Percentiles rank a stretch among this genome's conserved stretches.
Evolutionary conservation across 2,797 vertebrate genomes (phyloP).

Genomic region (Ateles fusciceps): DNA sequence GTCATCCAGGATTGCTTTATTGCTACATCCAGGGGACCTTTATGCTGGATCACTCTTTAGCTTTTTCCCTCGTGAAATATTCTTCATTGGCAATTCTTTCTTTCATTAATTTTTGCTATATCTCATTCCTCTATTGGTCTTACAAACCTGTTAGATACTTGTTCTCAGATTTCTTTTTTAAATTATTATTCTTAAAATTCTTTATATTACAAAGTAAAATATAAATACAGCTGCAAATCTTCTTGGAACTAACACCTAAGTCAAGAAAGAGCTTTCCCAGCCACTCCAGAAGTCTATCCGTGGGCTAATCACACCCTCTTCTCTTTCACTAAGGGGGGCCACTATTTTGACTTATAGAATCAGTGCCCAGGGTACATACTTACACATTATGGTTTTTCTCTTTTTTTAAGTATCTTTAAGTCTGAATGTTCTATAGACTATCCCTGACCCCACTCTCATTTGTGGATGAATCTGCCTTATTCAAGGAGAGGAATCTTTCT

Average conservation of each 20-base stretch:
- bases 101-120: not conserved
- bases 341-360: not conserved
- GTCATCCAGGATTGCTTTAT: not conserved
- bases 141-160: not conserved
- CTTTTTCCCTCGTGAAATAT: not conserved
- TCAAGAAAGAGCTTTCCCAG: not conserved
- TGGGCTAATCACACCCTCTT: not conserved
- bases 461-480: not conserved
- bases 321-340: not conserved
- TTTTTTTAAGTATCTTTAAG: not conserved
- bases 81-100: not conserved
- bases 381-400: not conserved
- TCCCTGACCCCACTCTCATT: not conserved
- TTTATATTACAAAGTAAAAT: not conserved
- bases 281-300: not conserved
- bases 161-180: not conserved
- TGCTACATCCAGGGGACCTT: not conserved
- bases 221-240: not conserved
- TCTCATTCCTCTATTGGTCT: not conserved
- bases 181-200: not conserved
- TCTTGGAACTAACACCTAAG: not conserved
- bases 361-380: not conserved
- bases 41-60: not conserved
- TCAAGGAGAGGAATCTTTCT: not conserved
- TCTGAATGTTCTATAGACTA: not conserved